phyloP scores from a whole-genome alignment of 92 coral and sea anemone genomes.

The Chrysogorgia sp. region DNA sequence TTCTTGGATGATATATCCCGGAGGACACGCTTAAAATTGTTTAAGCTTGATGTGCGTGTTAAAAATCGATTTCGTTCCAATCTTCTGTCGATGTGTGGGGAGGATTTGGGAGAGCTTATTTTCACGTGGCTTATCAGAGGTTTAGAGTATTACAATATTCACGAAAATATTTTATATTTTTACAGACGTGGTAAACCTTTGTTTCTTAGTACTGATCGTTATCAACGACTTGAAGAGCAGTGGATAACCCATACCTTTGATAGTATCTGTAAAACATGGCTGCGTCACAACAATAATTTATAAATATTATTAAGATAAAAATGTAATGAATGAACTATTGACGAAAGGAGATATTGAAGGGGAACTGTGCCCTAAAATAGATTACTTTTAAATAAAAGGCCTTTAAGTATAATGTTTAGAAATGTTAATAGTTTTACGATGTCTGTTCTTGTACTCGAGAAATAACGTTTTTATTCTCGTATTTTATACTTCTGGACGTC shows the following conservation, averaged over 20 bases:
- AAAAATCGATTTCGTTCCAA: no score
- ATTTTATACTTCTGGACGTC: no score
- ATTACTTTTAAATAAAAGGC: no score
- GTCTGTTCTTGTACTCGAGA: no score
- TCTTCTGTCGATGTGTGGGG: neutral
- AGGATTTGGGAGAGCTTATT: neutral
- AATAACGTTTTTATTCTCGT: no score
- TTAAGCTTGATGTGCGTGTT: no score
- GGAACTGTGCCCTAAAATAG: no score
- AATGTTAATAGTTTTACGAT: no score
- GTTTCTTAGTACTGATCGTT: conserved; percentile 87
- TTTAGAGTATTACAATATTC: neutral
- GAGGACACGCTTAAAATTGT: no score
- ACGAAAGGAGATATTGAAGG: neutral
- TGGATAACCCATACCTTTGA: conserved; percentile 96
- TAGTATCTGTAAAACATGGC: conserved; percentile 94
- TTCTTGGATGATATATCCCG: no score
- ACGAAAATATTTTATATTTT: neutral
- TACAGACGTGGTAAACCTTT: conserved; percentile 95
- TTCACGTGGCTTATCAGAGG: neutral
- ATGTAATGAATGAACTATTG: neutral
- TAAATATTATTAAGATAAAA: conserved; percentile 10
- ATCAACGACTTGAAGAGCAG: conserved; percentile 85
- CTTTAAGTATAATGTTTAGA: no score
- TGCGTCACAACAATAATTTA: conserved; percentile 74